These are phyloP conservation scores for Trachelus tabidus DNA, from an alignment of 2,888 invertebrate genomes.

Conservation along the genomic window DNA sequence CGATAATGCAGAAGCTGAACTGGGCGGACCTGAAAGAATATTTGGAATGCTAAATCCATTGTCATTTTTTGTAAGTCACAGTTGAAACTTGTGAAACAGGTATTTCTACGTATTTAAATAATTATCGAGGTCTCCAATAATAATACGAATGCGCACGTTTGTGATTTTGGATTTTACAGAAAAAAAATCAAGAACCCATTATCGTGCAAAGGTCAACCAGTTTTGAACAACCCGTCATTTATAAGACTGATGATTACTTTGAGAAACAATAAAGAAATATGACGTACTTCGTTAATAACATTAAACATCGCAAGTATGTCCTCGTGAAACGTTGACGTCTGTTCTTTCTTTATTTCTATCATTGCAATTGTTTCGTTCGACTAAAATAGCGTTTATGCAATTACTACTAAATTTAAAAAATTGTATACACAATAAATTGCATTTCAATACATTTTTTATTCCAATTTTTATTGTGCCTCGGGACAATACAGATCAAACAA, in stretches of 20 bases:
- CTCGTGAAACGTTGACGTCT: neutral
- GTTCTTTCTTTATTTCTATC: neutral
- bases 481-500: neutral
- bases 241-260: conserved; percentile 53
- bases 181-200: conserved; percentile 49
- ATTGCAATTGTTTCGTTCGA: too few relatives aligned
- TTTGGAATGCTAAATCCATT: conserved; percentile 62
- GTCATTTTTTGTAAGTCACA: conserved; percentile 57
- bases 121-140: neutral
- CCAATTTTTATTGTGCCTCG: too few relatives aligned
- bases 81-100: neutral
- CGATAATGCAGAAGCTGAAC: conserved; percentile 59
- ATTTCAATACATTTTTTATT: too few relatives aligned
- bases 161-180: conserved; percentile 40
- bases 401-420: neutral
- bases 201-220: conserved; percentile 27
- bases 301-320: too few relatives aligned
- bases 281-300: neutral
- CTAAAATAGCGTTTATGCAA: too few relatives aligned
- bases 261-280: conserved; percentile 27
- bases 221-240: conserved; percentile 51
- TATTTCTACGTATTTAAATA: neutral
- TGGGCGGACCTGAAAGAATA: conserved; percentile 56
- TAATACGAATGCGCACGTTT: neutral
- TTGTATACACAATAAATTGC: too few relatives aligned